Evolutionary conservation across 2,888 invertebrate species (phyloP).

Genomic region (Erebia palarica): DNA sequence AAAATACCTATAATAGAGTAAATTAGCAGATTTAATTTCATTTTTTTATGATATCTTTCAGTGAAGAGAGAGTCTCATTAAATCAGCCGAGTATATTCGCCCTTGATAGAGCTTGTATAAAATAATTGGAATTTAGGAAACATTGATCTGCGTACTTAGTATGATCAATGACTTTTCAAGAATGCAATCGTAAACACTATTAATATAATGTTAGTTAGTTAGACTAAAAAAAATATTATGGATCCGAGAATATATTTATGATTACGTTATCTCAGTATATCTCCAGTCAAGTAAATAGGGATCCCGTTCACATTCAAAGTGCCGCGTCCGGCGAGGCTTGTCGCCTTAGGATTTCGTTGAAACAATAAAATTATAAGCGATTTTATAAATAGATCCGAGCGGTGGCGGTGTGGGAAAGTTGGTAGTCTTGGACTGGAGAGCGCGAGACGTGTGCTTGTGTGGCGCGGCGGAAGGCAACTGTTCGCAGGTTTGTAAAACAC

Average conservation of each 20-base stretch:
- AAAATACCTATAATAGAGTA: too few relatives aligned
- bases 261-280: conserved; percentile 45
- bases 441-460: conserved; percentile 73
- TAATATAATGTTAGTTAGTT: conserved; percentile 31
- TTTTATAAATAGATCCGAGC: conserved; percentile 71
- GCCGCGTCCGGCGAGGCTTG: conserved; percentile 71
- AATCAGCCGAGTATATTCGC: not conserved
- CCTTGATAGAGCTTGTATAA: not conserved
- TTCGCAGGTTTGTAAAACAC: conserved; percentile 70
- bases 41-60: too few relatives aligned
- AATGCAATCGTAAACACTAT: conserved; percentile 29
- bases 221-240: conserved; percentile 30
- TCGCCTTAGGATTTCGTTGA: conserved; percentile 73
- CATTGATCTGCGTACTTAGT: conserved; percentile 1
- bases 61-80: not conserved
- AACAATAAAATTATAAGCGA: conserved; percentile 81
- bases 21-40: too few relatives aligned
- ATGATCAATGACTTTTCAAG: conserved; percentile 22
- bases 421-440: conserved; percentile 67
- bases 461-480: conserved; percentile 63
- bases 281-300: conserved; percentile 46
- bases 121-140: not conserved
- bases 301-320: conserved; percentile 65
- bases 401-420: conserved; percentile 53
- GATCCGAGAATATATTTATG: conserved; percentile 50